Evolutionary conservation across 1,140 invertebrate species (phyloP).

Genomic region (Glossosoma conforme): DNA sequence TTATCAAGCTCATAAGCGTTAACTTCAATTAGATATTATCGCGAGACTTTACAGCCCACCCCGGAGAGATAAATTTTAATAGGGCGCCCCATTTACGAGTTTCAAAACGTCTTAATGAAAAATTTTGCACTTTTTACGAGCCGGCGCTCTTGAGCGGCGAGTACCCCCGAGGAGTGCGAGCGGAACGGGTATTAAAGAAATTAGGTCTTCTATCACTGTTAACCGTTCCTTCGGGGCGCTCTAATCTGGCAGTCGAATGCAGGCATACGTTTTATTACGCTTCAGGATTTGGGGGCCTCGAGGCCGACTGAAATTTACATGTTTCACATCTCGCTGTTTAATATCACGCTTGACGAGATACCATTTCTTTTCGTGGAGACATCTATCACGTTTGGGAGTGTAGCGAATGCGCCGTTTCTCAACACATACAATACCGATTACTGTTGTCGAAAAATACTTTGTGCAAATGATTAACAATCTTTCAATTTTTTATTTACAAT

Average conservation of each 20-base stretch:
- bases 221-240: too few species aligned
- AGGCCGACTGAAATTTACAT: conserved; percentile 30
- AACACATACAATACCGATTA: too few species aligned
- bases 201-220: background rate
- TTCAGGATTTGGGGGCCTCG: background rate
- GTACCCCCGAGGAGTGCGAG: conserved; percentile 2
- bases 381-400: conserved; percentile 31
- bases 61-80: conserved; percentile 31
- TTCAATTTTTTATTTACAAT: too few species aligned
- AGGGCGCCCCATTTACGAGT: conserved; percentile 30
- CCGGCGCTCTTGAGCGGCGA: conserved; percentile 7
- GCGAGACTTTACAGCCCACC: conserved; percentile 23
- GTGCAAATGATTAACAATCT: too few species aligned
- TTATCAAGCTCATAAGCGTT: conserved; percentile 31
- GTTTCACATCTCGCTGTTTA: conserved; percentile 31
- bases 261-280: conserved; percentile 1
- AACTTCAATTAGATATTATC: conserved; percentile 33
- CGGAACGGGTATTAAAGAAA: background rate
- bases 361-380: conserved; percentile 31
- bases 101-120: conserved; percentile 32
- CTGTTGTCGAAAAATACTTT: too few species aligned
- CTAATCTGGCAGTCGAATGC: too few species aligned
- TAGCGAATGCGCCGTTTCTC: conserved; percentile 27
- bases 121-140: conserved; percentile 31
- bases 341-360: conserved; percentile 31